Evolutionary conservation across 2,797 vertebrate species (phyloP), one percentile per base, ranked within the genome.

Genomic region (Tiaroga cobitis): DNA sequence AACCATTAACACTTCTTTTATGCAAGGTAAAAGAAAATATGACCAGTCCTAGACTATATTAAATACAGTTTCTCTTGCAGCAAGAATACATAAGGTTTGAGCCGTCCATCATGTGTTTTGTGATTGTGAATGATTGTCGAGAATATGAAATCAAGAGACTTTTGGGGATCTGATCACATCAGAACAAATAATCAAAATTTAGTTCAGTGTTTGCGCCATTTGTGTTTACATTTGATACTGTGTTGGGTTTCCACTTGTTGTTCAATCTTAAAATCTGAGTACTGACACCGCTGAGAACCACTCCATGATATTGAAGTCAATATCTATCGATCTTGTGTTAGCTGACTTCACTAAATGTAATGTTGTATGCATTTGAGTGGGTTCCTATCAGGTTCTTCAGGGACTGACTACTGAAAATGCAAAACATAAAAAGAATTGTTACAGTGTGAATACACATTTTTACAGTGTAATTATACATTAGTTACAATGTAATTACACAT

Each of bases 231-330:
- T 74, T 21, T 7, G n/a, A 1, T 61, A 26, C 9, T 26, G 10
- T 61, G 2, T 61, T 61, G n/a, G 5, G 4, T 49, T 49, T 46
- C 18, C 18, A 75, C 5, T 34, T 34, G 26, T 73, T 49, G 73
- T 15, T 75, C 9, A 54, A 19, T 56, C 21, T 37, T 54, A 59
- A 39, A 39, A 59, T 77, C 32, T 6, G 16, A 51, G 9, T 32
- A 34, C 29, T 32, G 43, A 49, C 43, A 54, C 32, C 8, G 10
- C 32, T 61, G 15, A 41, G 24, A 39, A 41, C n/a, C 65, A 26
- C 43, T 81, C 69, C 63, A 72, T 83, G 85, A 76, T 74, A 49
- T 78, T 81, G 77, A 89, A 85, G 65, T 70, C 76, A 81, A 29
- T 74, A 46, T 82, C 78, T 79, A 79, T 85, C 39, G 26, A 75